Base-by-base conservation (phyloP, 2,888 invertebrate species). In the Ecliptopera silaceata region DNA sequence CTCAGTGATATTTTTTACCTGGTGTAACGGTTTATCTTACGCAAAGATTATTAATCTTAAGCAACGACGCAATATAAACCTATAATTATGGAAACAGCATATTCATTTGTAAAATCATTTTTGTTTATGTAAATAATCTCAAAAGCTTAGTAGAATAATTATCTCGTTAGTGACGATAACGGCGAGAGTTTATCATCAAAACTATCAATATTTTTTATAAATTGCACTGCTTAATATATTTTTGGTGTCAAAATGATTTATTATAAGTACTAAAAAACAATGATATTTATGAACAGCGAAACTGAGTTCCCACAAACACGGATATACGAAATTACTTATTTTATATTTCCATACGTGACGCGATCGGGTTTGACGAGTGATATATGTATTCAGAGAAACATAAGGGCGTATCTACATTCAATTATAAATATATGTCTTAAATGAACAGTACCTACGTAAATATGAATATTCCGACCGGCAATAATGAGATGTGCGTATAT, bases 351-450 rank as follows among this genome's bases (percentile, higher is more conserved):
- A 51, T 56, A 44, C 42, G 34, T 44, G 43, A 34, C 42, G 39
- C 18, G 18, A 26, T 18, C 22, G 8, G 15, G 32, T 41, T 32
- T 31, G 18, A 36, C 26, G 39, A 41, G 43, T 39, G 17, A 51
- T 41, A 45, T 55, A 51, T 46, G 31, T 36, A 38, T 54, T 52
- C 20, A 54, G 31, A 49, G 45, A 52, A 51, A 49, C 39, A 57
- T 46, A 50, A 72, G 78, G 77, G 79, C 79, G 72, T 79, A 76
- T 77, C 79, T 73, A 80, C 54, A 57, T 77, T 74, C 73, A 70
- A 66, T 67, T 77, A 84, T 85, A 86, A 77, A 80, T 77, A 80
- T 84, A 86, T 70, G 13, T 26, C 6, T 34, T 45, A 69, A 69
- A 63, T 71, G n/a, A n/a, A n/a, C n/a, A 71, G 69, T 22, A 22